Evolutionary conservation across 2,888 invertebrate species (phyloP), one percentile per base, ranked within the genome.

Genomic region (Leucoptera coffeella): DNA sequence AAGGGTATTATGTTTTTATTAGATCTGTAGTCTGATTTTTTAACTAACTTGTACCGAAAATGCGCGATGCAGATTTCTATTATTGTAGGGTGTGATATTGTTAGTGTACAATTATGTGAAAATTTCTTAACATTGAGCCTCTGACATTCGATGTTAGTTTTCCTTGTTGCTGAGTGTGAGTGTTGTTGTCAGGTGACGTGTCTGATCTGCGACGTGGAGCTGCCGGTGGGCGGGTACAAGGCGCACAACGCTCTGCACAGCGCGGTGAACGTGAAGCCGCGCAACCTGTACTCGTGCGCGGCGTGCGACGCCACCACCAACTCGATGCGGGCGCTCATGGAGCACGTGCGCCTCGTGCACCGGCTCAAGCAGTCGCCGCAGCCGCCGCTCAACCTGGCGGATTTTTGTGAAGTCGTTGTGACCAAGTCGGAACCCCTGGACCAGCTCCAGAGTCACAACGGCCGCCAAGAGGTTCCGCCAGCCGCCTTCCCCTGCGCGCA

Each of bases 351-450:
- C 34, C 34, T 65, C n/a, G 52, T 65, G 15, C 69, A 69, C 35
- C 43, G 60, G 13, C 29, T 47, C 6, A 27, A 33, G 21, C 22
- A 38, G 14, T 35, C 40, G 20, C 33, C 38, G 26, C 26, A 38
- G 2, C 36, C 41, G 3, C 39, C 48, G 3, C n/a, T n/a, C n/a
- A 50, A 69, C 32, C 40, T 59, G 50, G 57, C 69, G 61, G 71
- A 69, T 62, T 72, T 71, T 65, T 72, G 72, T 59, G 72, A 72
- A 37, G 69, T 71, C 61, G 71, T 71, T 61, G 71, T 71, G 62
- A 60, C 69, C 15, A 71, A 72, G 42, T 48, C 60, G 62, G 71
- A 72, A 55, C 69, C 69, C 43, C 61, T 62, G 64, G 67, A 62
- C 32, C 40, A 36, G 32, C 41, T 57, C 58, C 69, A 64, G 64